phyloP scores from a whole-genome alignment of 1,140 invertebrate genomes.

The Pachyrhynchus sulphureomaculatus region DNA sequence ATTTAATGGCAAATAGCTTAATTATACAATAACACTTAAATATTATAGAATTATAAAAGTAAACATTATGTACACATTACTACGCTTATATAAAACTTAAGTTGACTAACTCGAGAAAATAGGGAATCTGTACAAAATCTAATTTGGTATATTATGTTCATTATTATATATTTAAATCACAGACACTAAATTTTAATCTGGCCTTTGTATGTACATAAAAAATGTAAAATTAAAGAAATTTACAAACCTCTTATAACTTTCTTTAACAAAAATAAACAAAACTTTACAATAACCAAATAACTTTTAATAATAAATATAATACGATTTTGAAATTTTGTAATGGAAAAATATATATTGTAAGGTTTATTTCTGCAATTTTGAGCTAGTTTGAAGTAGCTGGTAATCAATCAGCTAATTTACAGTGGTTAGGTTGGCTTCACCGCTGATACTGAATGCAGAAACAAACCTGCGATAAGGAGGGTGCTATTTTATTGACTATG shows the following conservation, averaged over 20 bases:
- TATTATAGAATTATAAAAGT: slow-evolving; percentile 43
- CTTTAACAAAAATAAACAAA: background rate
- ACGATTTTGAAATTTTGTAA: too few species aligned
- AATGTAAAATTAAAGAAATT: too few species aligned
- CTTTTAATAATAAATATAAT: too few species aligned
- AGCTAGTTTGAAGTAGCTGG: too few species aligned
- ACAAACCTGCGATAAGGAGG: too few species aligned
- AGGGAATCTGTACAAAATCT: slow-evolving; percentile 42
- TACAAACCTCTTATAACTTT: background rate
- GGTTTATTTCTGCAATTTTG: too few species aligned
- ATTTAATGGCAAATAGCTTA: slow-evolving; percentile 42
- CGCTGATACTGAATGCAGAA: too few species aligned
- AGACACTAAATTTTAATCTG: slow-evolving; percentile 48
- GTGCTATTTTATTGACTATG: too few species aligned
- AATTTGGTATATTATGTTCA: slow-evolving; percentile 43
- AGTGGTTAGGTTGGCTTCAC: too few species aligned
- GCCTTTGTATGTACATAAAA: slow-evolving; percentile 42
- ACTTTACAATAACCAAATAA: background rate
- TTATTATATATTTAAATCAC: slow-evolving; percentile 48
- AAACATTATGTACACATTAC: slow-evolving; percentile 42
- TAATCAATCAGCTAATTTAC: too few species aligned
- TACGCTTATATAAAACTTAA: slow-evolving; percentile 40
- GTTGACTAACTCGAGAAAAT: slow-evolving; percentile 43
- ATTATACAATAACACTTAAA: slow-evolving; percentile 44
- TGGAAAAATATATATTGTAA: too few species aligned